Base-by-base conservation (phyloP, 2,797 vertebrate species). In the Amazonetta brasiliensis region DNA sequence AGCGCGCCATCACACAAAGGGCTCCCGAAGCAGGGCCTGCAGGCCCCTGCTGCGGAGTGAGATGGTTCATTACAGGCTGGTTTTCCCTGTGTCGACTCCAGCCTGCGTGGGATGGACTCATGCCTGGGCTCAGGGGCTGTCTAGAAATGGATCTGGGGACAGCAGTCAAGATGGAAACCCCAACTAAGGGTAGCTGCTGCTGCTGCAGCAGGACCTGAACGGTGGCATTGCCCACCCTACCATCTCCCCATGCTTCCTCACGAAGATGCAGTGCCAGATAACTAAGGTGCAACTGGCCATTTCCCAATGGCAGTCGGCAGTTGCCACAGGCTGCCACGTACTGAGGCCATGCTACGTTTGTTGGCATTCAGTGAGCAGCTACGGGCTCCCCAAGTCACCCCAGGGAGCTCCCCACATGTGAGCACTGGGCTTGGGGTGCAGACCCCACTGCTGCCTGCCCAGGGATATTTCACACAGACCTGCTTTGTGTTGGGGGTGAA, bases 251-350 rank as follows among this genome's bases (percentile, higher is more conserved):
- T 4, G 10, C n/a, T 48, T 60, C 22, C 25, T 28, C 58, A 30
- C 11, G 41, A 56, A 64, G 62, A 66, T 43, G 23, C 21, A 19
- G 55, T 20, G 22, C 54, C 28, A 20, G 21, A 56, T 50, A 84
- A 71, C 50, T 23, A 69, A 72, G 1, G 1, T 20, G 54, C 18
- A 33, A 16, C 69, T 50, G 20, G 12, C 12, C 59, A 48, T 39
- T 62, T 54, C 33, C 16, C 41, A 73, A 68, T 0, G 8, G 67
- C 55, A 75, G 50, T 2, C 58, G 55, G 55, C 2, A 12, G 89
- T 33, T 23, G 13, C n/a, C 52, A 8, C 0, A 4, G 0, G 3
- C 74, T 44, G 37, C n/a, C 52, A 9, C 0, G 4, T 0, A 2
- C 74, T 37, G 37, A 86, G 67, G 55, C 37, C 80, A 2, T 31